phyloP scores from a whole-genome alignment of 53 echinoderm and acorn worm genomes.

The Zoroaster sp. region DNA sequence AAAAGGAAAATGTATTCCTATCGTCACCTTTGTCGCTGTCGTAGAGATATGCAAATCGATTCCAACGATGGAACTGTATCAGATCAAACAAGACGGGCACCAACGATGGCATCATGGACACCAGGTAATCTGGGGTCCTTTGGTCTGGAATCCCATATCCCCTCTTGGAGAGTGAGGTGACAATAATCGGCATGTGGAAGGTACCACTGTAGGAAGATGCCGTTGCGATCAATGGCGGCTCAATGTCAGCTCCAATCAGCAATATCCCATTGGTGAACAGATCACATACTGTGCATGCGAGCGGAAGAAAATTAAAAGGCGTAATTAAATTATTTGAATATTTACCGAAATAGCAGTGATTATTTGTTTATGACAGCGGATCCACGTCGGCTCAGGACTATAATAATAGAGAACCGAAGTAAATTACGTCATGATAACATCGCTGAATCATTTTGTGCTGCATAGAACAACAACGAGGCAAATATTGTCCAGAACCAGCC shows the following conservation, averaged over 20 bases:
- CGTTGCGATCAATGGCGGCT: constrained; percentile 25
- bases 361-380: not conserved
- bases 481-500: too few relatives aligned
- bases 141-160: constrained; percentile 61
- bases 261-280: constrained; percentile 39
- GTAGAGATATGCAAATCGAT: constrained; percentile 81
- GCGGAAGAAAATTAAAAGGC: too few relatives aligned
- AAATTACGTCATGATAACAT: too few relatives aligned
- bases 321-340: too few relatives aligned
- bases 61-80: constrained; percentile 72
- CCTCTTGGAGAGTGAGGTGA: constrained; percentile 76
- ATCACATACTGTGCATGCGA: constrained; percentile 66
- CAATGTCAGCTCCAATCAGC: constrained; percentile 47
- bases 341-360: too few relatives aligned
- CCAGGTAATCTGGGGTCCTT: constrained; percentile 56
- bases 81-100: constrained; percentile 68
- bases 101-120: constrained; percentile 85
- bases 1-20: too few relatives aligned
- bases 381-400: not conserved
- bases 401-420: too few relatives aligned
- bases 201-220: constrained; percentile 67
- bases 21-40: constrained; percentile 77
- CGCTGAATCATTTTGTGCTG: not conserved
- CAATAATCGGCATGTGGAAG: constrained; percentile 77
- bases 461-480: too few relatives aligned